phyloP scores from a whole-genome alignment of 2,113 vertebrate species.

The Phrynosoma blainvillii region DNA sequence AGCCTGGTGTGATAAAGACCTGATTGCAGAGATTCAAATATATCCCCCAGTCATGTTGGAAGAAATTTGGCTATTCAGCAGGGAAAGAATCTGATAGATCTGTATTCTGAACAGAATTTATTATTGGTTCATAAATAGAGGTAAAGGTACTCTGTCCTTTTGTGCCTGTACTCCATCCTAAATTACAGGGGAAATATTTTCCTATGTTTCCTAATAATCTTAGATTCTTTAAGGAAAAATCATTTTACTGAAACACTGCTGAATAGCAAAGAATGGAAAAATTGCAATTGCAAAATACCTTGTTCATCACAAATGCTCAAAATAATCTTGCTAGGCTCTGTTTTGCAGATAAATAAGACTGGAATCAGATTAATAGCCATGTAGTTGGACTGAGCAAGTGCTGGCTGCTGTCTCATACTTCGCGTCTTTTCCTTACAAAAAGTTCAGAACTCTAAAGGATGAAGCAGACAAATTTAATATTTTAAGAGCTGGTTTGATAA shows the following conservation, averaged over 20 bases:
- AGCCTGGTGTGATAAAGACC: no score
- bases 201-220: background rate
- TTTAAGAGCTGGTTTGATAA: background rate
- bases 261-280: background rate
- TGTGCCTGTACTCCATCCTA: background rate
- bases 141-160: background rate
- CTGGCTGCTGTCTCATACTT: background rate
- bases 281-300: conserved; percentile 7
- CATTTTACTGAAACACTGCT: background rate
- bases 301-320: conserved; percentile 35
- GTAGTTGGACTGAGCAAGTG: background rate
- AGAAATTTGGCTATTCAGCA: no score
- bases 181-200: background rate
- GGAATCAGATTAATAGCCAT: background rate
- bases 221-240: background rate
- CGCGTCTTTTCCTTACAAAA: background rate
- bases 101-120: background rate
- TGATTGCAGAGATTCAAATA: no score
- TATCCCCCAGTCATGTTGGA: no score
- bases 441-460: background rate
- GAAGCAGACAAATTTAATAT: background rate
- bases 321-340: conserved; percentile 28
- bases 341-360: background rate
- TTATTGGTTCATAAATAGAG: background rate
- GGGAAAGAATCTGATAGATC: no score